Base-by-base conservation (phyloP, 2,113 vertebrate species). In the Salvator merianae region DNA sequence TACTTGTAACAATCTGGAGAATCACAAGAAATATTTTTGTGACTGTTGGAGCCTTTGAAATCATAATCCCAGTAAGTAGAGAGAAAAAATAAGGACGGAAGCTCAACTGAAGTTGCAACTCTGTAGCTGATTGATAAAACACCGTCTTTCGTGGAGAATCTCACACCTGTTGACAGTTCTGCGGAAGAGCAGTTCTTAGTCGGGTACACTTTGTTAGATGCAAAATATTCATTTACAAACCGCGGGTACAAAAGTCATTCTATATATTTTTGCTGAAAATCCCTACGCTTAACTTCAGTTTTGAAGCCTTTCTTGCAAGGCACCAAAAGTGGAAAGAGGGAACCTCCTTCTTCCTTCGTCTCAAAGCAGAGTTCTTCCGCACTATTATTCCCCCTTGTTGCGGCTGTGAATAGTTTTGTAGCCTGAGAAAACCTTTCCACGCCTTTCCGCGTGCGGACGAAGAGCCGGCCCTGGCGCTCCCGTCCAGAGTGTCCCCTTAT, bases 91-190 rank as follows among this genome's bases (percentile, higher is more conserved):
- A 20, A 30, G n/a, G 72, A 6, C 2, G 1, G 30, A 4, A 7
- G 5, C 70, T n/a, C 30, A 3, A 7, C 28, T 30, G 30, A 20
- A 32, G 7, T 36, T 40, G 26, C 13, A 8, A 36, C 62, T 79
- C 62, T 28, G 77, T 0, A 30, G 20, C 40, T 47, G 22, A 22
- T 0, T 0, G 0, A 4, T 66, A 7, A 0, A 1, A 28, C 0
- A 1, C 14, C 2, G 0, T 2, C 2, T 22, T 47, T 12, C 4
- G 1, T 6, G n/a, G 2, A 36, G 63, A 28, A 22, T 26, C 5
- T 10, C 34, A 32, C 65, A 16, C 32, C 2, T 4, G 47, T 28
- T n/a, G 40, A 24, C 24, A 68, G 38, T n/a, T 38, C 74, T 22
- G 6, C 7, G 62, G 7, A 38, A 26, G 47, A 20, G 22, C 22